phyloP scores from a whole-genome alignment of 1,140 invertebrate species.

The Lysiphlebus fabarum region DNA sequence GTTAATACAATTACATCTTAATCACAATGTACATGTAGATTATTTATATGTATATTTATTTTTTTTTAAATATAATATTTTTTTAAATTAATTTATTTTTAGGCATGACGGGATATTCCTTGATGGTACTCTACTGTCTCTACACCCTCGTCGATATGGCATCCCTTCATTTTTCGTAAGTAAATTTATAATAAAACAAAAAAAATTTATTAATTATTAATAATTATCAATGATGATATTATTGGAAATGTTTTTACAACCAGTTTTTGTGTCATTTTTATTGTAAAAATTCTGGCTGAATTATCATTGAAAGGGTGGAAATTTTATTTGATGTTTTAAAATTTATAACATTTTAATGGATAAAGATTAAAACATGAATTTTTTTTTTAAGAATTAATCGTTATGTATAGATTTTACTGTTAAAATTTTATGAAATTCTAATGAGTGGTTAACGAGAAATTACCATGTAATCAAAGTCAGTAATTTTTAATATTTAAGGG shows the following conservation, averaged over 20 bases:
- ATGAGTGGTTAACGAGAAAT: too few species aligned
- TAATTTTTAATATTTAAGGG: too few species aligned
- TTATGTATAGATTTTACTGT: too few species aligned
- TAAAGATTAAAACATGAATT: neutral
- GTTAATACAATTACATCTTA: slow-evolving; percentile 4
- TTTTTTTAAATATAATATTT: neutral
- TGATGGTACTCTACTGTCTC: slow-evolving; percentile 52
- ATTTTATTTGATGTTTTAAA: too few species aligned
- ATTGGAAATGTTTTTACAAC: too few species aligned
- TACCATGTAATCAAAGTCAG: too few species aligned
- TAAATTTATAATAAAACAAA: too few species aligned
- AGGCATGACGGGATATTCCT: slow-evolving; percentile 53
- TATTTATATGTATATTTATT: neutral
- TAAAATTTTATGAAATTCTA: too few species aligned
- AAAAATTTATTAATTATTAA: slow-evolving; percentile 2
- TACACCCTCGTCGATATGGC: slow-evolving; percentile 51
- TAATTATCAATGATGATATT: slow-evolving; percentile 24
- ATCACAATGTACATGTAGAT: neutral
- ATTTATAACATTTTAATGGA: neutral
- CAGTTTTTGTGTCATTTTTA: too few species aligned
- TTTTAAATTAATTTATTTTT: slow-evolving; percentile 13
- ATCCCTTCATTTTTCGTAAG: slow-evolving; percentile 52
- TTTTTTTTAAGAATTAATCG: too few species aligned
- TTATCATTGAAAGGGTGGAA: too few species aligned
- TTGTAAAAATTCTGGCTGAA: too few species aligned